Percentiles rank a stretch among this genome's conserved stretches.
Evolutionary conservation across 1,140 invertebrate genomes (phyloP).

Genomic region (Stegodyphus dumicola): DNA sequence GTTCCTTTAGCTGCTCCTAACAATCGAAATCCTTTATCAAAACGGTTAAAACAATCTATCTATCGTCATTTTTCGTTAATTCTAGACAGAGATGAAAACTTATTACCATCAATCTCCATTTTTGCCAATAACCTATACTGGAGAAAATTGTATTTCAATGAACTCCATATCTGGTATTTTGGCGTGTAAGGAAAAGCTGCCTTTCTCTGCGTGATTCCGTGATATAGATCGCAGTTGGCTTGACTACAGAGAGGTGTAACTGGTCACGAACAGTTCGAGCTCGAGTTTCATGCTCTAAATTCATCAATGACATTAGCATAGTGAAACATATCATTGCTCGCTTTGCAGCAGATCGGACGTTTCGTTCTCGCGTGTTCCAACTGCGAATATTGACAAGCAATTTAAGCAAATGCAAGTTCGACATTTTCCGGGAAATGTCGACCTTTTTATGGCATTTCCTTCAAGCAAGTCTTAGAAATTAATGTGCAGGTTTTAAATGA

Average conservation of each 20-base stretch:
- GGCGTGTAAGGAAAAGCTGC: neutral
- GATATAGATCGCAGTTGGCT: constrained; percentile 42
- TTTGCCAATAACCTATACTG: constrained; percentile 27
- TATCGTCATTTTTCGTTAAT: constrained; percentile 22
- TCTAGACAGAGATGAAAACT: constrained; percentile 24
- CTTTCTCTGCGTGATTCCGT: constrained; percentile 41
- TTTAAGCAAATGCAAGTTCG: constrained; percentile 2
- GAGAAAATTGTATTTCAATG: constrained; percentile 45
- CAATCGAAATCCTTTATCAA: constrained; percentile 42
- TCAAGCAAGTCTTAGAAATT: no score
- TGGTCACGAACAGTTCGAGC: constrained; percentile 37
- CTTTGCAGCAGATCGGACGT: constrained; percentile 14
- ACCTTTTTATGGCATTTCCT: no score
- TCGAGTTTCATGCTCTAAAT: constrained; percentile 42
- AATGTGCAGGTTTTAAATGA: no score
- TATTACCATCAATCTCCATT: constrained; percentile 48
- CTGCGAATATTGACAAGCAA: constrained; percentile 47
- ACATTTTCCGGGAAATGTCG: no score
- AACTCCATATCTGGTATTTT: constrained; percentile 23
- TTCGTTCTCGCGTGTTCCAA: constrained; percentile 10
- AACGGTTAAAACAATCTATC: constrained; percentile 4
- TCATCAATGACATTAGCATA: constrained; percentile 59
- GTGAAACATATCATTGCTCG: constrained; percentile 35
- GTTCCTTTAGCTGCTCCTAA: no score
- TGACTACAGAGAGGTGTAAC: constrained; percentile 49